Conservation (phyloP, 2,113 vertebrate species). For the Triplophysa tibetana region DNA sequence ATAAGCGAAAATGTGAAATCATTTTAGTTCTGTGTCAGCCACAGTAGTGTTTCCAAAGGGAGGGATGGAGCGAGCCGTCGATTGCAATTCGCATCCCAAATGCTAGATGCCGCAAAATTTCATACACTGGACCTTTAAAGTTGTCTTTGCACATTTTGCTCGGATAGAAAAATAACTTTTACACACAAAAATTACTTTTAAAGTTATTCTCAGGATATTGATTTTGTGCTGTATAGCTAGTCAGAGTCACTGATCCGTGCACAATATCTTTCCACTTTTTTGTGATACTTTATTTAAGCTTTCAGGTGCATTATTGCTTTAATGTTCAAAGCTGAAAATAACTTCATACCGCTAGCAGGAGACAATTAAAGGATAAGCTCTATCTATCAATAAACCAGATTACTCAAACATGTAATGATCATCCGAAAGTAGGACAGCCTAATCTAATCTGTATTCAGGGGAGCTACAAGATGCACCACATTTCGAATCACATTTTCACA, state of each 20-base stretch:
- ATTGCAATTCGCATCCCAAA: too few relatives aligned
- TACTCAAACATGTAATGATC: neutral
- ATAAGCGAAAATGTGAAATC: too few relatives aligned
- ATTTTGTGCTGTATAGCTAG: neutral
- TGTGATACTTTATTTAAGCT: constrained; percentile 1
- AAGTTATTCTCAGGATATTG: neutral
- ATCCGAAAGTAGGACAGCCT: neutral
- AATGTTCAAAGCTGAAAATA: neutral
- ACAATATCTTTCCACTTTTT: neutral
- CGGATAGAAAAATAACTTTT: neutral
- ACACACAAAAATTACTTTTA: neutral
- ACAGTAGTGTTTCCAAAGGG: too few relatives aligned
- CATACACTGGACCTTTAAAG: neutral
- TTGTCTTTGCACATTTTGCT: neutral
- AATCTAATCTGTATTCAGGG: neutral
- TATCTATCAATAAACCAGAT: neutral
- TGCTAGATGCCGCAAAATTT: too few relatives aligned
- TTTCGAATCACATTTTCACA: neutral
- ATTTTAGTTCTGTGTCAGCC: too few relatives aligned
- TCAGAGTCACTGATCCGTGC: neutral
- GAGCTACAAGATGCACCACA: neutral
- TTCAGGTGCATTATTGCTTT: constrained; percentile 4
- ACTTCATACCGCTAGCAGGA: neutral
- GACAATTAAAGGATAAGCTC: neutral
- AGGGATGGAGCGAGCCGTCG: too few relatives aligned